Percentiles rank a stretch among this genome's conserved stretches.
Conservation (phyloP, 2,113 vertebrate species). For the Choloepus hoffmanni region DNA sequence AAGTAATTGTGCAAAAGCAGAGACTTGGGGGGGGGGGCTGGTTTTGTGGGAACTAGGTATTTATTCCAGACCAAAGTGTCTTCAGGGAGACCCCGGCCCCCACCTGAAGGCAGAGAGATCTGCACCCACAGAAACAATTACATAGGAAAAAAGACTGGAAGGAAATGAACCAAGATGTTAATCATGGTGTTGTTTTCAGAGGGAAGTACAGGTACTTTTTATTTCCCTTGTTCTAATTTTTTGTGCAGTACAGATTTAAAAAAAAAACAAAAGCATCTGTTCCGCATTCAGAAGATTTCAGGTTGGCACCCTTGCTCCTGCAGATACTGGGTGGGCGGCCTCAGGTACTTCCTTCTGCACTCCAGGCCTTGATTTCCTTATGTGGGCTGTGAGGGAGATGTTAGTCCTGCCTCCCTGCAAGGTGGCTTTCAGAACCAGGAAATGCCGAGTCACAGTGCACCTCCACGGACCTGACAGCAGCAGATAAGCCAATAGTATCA, state of each 20-base stretch:
- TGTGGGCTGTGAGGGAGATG: not conserved
- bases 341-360: not conserved
- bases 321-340: not conserved
- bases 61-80: not conserved
- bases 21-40: not conserved
- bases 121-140: accelerated
- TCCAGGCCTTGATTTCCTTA: not conserved
- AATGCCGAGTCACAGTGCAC: not conserved
- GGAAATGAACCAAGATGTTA: not conserved
- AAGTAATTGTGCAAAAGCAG: not conserved
- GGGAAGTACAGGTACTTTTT: not conserved
- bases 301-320: not conserved
- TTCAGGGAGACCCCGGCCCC: too few species aligned
- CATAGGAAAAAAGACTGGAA: accelerated
- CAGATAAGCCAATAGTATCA: not conserved
- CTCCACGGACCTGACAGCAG: not conserved
- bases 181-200: not conserved
- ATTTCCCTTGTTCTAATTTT: not conserved
- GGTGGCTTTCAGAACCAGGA: not conserved
- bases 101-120: not conserved
- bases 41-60: not conserved
- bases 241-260: not conserved
- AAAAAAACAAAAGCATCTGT: too few species aligned
- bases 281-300: not conserved
- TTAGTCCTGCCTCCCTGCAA: not conserved